Evolutionary conservation across 2,113 vertebrate species (phyloP).

Genomic region (Ophthalmolycus amberensis): DNA sequence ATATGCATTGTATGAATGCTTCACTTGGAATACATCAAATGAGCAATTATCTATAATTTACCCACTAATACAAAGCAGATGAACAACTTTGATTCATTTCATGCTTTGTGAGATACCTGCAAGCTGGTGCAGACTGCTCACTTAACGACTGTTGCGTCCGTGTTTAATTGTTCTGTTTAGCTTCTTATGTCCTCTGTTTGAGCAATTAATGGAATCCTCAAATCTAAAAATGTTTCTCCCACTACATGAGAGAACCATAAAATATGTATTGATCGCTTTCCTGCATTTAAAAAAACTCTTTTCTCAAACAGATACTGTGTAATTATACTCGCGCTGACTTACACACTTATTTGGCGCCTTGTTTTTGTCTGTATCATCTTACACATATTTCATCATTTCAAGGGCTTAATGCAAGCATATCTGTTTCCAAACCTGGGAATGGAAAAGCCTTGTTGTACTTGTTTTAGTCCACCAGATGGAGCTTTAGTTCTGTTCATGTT

Average conservation of each 20-base stretch:
- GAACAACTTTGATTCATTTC: constrained; percentile 71
- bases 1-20: constrained; percentile 62
- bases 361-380: constrained; percentile 3
- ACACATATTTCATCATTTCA: constrained; percentile 29
- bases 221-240: constrained; percentile 22
- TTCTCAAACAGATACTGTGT: not conserved
- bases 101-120: constrained; percentile 59
- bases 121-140: not conserved
- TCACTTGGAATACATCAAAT: constrained; percentile 69
- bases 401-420: not conserved
- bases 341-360: not conserved
- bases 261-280: constrained; percentile 37
- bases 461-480: constrained; percentile 81
- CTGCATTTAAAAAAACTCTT: constrained; percentile 20
- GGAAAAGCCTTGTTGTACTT: constrained; percentile 30
- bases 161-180: constrained; percentile 34
- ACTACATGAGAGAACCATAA: constrained; percentile 26
- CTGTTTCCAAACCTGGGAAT: constrained; percentile 7
- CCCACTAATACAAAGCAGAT: constrained; percentile 62
- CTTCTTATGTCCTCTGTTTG: constrained; percentile 14
- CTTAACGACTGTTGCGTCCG: constrained; percentile 27
- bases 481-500: constrained; percentile 81
- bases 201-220: constrained; percentile 17
- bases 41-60: constrained; percentile 78
- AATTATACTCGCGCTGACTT: not conserved